phyloP scores from a whole-genome alignment of 2,888 invertebrate genomes.

The Tinea semifulvella region DNA sequence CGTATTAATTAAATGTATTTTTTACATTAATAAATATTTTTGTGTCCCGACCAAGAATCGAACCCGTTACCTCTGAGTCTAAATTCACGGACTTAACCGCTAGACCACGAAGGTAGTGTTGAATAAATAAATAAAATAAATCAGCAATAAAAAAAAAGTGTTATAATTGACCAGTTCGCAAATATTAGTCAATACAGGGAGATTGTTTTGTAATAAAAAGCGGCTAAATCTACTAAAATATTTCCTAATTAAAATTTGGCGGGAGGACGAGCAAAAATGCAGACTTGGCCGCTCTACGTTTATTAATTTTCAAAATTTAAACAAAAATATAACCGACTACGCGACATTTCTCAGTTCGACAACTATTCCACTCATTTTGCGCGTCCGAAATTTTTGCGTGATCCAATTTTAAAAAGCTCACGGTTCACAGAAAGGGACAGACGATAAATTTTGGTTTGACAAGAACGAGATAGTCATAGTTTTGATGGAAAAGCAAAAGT shows the following conservation, averaged over 20 bases:
- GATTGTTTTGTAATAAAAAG: slow-evolving; percentile 12
- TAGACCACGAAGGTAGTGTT: too few species aligned
- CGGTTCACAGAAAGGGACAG: slow-evolving; percentile 10
- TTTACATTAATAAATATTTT: too few species aligned
- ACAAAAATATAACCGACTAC: slow-evolving; percentile 42
- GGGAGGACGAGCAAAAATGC: slow-evolving; percentile 39
- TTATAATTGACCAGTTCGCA: too few species aligned
- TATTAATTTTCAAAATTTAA: slow-evolving; percentile 63
- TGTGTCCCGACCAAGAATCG: too few species aligned
- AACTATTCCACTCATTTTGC: slow-evolving; percentile 50
- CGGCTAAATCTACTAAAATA: slow-evolving; percentile 43
- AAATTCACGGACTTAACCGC: too few species aligned
- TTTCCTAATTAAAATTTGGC: slow-evolving; percentile 52
- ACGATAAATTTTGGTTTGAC: slow-evolving; percentile 16
- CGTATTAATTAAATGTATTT: too few species aligned
- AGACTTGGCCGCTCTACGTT: slow-evolving; percentile 29
- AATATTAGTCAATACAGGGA: not conserved
- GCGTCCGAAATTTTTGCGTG: slow-evolving; percentile 40
- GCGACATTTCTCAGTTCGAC: slow-evolving; percentile 48
- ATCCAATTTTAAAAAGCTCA: slow-evolving; percentile 22
- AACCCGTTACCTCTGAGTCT: too few species aligned
- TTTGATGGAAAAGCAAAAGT: not conserved
- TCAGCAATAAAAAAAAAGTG: too few species aligned
- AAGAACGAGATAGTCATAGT: slow-evolving; percentile 13
- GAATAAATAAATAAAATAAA: too few species aligned